A percentile compares a stretch with the other conserved stretches of the same genome.
Conservation (phyloP, 2,888 invertebrate genomes). For the Apomyelois bistriatella region DNA sequence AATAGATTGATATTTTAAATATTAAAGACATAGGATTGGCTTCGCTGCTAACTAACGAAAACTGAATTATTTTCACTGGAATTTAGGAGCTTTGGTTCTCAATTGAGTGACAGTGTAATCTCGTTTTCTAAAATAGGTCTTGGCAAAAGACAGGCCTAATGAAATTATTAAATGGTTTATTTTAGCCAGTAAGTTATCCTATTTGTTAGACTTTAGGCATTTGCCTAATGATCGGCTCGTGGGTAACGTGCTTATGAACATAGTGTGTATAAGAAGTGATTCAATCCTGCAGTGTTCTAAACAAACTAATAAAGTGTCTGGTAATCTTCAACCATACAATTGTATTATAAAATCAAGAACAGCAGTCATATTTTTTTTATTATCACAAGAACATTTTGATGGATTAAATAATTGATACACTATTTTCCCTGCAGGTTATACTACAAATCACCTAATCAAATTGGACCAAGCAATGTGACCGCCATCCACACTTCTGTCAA, state of each 20-base stretch:
- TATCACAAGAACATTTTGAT: too few species aligned
- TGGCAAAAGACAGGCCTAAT: not conserved
- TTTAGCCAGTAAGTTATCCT: not conserved
- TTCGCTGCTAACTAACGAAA: not conserved
- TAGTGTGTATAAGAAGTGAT: too few species aligned
- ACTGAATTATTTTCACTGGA: not conserved
- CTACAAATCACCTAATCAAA: slow-evolving; percentile 80
- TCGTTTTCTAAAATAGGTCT: not conserved
- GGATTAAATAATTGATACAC: too few species aligned
- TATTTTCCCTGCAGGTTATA: slow-evolving; percentile 74
- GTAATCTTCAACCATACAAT: too few species aligned
- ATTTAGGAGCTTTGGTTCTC: not conserved
- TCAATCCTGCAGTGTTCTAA: too few species aligned
- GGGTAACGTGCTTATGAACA: too few species aligned
- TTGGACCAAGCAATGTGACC: slow-evolving; percentile 80
- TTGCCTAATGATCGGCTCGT: too few species aligned
- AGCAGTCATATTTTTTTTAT: too few species aligned
- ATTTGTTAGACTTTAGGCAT: too few species aligned
- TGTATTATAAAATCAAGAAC: too few species aligned
- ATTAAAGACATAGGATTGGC: not conserved
- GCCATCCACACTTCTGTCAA: slow-evolving; percentile 84
- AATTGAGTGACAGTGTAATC: not conserved
- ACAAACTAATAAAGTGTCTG: too few species aligned
- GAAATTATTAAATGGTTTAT: not conserved
- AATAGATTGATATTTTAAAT: not conserved